Conservation (phyloP, 2,797 vertebrate genomes). For the Myotis pilosus region DNA sequence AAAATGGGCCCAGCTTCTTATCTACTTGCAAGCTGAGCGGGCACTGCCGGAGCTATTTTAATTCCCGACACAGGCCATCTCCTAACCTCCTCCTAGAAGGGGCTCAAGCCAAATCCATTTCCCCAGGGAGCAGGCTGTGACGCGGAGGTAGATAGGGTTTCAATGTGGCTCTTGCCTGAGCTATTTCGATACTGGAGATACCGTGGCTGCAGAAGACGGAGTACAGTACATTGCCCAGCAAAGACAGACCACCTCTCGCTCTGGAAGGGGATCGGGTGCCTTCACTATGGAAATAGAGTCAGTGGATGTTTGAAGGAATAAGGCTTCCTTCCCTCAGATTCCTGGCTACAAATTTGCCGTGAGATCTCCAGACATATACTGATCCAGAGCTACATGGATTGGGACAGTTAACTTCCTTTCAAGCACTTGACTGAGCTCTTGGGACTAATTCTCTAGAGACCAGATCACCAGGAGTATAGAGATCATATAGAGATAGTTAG, state of each 20-base stretch:
- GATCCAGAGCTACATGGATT: not conserved
- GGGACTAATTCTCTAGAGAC: not conserved
- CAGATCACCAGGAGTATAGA: not conserved
- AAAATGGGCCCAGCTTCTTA: conserved; percentile 54
- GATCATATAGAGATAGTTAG: no score
- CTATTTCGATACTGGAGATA: not conserved
- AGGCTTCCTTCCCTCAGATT: not conserved
- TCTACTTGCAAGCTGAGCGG: not conserved
- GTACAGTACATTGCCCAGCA: not conserved
- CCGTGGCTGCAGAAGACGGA: not conserved
- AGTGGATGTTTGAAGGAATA: not conserved
- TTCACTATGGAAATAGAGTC: not conserved
- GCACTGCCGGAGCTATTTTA: conserved; percentile 15
- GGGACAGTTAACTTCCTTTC: not conserved
- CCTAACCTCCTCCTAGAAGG: not conserved
- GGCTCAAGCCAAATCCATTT: not conserved
- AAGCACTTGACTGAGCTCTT: not conserved
- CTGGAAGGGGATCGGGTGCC: not conserved
- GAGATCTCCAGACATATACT: not conserved
- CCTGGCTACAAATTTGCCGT: not conserved
- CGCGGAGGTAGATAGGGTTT: not conserved
- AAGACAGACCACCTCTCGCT: not conserved
- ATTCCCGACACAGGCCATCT: not conserved
- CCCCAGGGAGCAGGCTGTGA: not conserved
- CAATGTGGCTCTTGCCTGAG: not conserved